Base-by-base conservation (phyloP, 1,140 invertebrate genomes). In the Drosophila ananassae region DNA sequence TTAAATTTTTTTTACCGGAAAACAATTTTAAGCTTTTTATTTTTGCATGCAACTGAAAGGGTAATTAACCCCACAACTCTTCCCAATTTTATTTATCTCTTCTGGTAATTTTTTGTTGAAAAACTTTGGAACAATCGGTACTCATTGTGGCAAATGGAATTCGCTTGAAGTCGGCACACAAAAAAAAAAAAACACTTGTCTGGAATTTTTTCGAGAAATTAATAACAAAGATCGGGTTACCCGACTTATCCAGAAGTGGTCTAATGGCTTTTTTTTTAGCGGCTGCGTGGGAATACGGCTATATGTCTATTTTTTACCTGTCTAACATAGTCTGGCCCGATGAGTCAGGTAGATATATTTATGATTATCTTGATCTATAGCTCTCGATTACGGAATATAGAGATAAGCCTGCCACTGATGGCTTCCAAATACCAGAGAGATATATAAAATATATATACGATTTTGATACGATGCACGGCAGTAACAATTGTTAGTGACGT, bases 81-180 rank as follows among this genome's bases (percentile, higher is more conserved):
- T 69, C 24, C 47, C 3, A 46, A 41, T 28, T 24, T 0, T 55
- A 39, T 39, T 63, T 47, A 22, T 25, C 28, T 22, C 22, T 12
- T 37, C 7, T 37, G 34, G 9, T 10, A 13, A 0, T 17, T 17
- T 17, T 17, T 17, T 17, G 17, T 3, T 9, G 47, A 55, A 56
- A 63, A 41, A 24, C 37, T 8, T 17, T 8, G 44, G 1, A 74
- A 74, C 58, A 74, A 57, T 39, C 48, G 17, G 34, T 8, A 13
- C 39, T 41, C 71, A 48, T 75, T 75, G 72, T 75, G 56, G 57
- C 66, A 32, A 75, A 74, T 74, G 54, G 60, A 58, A 50, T 53
- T 66, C 34, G 39, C 25, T 44, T 69, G 3, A 28, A 32, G 13
- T 69, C 24, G 51, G 44, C 47, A 17, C 17, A 17, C 17, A 17